Conservation (phyloP, 2,888 invertebrate species). For the Macaria notata region DNA sequence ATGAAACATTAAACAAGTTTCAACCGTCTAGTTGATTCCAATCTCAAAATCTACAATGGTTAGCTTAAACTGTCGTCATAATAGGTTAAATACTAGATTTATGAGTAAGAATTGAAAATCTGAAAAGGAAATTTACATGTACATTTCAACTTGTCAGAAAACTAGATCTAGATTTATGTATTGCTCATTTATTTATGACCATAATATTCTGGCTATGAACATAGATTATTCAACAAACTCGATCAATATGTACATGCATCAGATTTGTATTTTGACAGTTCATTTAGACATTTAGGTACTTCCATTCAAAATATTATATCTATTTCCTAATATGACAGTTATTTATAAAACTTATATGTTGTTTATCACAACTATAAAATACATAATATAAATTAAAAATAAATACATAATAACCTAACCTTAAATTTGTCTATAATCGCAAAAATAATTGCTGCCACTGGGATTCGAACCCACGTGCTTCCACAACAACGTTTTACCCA, state of each 20-base stretch:
- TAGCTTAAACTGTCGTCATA: background rate
- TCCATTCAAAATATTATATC: background rate
- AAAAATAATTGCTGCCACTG: too few relatives aligned
- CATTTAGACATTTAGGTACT: background rate
- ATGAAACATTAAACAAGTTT: too few relatives aligned
- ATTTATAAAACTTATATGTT: too few relatives aligned
- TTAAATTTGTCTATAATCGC: too few relatives aligned
- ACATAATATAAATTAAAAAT: too few relatives aligned
- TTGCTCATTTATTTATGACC: slow-evolving; percentile 18
- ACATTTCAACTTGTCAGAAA: slow-evolving; percentile 22
- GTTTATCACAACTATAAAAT: too few relatives aligned
- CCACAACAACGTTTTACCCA: too few relatives aligned
- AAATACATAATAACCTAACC: too few relatives aligned
- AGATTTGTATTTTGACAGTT: slow-evolving; percentile 3
- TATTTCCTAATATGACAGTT: too few relatives aligned
- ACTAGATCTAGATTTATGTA: slow-evolving; percentile 19
- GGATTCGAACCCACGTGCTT: too few relatives aligned
- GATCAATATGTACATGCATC: slow-evolving; percentile 2
- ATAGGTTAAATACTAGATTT: background rate
- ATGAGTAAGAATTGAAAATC: background rate
- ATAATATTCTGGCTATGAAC: slow-evolving; percentile 5
- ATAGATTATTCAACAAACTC: slow-evolving; percentile 13
- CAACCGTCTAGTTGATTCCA: too few relatives aligned
- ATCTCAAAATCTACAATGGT: background rate
- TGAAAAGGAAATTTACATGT: slow-evolving; percentile 7